Conservation (phyloP, 2,888 invertebrate genomes). For the Cephonodes hylas region DNA sequence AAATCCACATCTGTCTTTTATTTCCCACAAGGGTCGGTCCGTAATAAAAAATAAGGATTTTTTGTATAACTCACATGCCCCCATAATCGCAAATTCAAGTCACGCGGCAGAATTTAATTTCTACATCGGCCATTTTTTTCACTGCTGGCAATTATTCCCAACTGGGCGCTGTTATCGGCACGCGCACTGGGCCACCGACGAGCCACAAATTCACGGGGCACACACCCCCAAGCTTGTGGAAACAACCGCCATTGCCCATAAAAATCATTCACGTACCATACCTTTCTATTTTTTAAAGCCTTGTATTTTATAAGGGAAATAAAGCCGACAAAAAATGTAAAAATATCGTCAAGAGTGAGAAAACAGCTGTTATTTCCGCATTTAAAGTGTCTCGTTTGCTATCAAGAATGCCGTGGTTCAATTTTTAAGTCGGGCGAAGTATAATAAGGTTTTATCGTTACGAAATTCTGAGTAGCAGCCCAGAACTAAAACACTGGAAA, state of each 20-base stretch:
- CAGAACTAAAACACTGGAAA: too few species aligned
- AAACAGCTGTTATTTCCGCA: too few species aligned
- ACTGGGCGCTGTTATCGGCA: slow-evolving; percentile 36
- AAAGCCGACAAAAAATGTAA: background rate
- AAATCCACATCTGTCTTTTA: too few species aligned
- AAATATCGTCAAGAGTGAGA: too few species aligned
- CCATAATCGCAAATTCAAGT: slow-evolving; percentile 9
- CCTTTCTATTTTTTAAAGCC: background rate
- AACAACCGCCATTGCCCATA: slow-evolving; percentile 37
- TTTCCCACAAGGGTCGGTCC: too few species aligned
- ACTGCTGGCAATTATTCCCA: slow-evolving; percentile 34
- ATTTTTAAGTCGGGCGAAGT: too few species aligned
- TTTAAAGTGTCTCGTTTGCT: too few species aligned
- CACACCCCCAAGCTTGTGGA: slow-evolving; percentile 21
- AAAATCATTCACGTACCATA: slow-evolving; percentile 28
- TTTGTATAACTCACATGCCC: background rate
- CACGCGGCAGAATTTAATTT: slow-evolving; percentile 34
- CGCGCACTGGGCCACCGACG: slow-evolving; percentile 17
- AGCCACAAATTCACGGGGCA: slow-evolving; percentile 37
- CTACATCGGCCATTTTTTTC: slow-evolving; percentile 23
- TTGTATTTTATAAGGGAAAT: background rate
- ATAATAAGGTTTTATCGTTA: too few species aligned
- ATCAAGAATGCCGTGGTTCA: too few species aligned
- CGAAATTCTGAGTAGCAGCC: too few species aligned
- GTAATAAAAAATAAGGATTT: too few species aligned